Evolutionary conservation across 2,797 vertebrate species (phyloP).

Genomic region (Moxostoma hubbsi): DNA sequence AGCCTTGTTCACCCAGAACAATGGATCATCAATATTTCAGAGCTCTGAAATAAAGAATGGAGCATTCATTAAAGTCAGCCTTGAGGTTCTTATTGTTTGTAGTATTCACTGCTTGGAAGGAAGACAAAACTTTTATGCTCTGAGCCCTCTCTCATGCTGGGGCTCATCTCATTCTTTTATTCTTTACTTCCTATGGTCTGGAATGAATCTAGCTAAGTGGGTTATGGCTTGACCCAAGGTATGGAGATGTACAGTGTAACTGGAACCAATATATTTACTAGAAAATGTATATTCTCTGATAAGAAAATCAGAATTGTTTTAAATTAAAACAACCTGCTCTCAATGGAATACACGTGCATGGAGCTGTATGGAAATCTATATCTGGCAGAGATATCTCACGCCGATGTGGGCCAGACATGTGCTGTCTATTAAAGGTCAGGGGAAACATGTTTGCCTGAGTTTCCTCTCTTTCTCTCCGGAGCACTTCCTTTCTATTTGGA

Average conservation of each 20-base stretch:
- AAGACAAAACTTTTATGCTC: conserved; percentile 30
- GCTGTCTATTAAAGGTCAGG: conserved; percentile 48
- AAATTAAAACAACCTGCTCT: conserved; percentile 14
- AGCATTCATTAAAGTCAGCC: conserved; percentile 45
- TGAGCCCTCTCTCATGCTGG: conserved; percentile 14
- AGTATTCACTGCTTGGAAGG: conserved; percentile 35
- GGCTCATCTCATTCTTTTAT: conserved; percentile 19
- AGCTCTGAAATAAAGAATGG: conserved; percentile 49
- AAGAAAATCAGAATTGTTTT: neutral
- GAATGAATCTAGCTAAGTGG: neutral
- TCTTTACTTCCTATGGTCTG: conserved; percentile 23
- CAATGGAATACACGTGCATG: conserved; percentile 7
- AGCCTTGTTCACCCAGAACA: conserved; percentile 45
- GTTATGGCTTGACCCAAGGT: neutral
- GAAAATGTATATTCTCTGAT: conserved; percentile 4
- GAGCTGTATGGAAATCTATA: conserved; percentile 5
- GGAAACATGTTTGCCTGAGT: conserved; percentile 26
- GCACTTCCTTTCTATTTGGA: conserved; percentile 32
- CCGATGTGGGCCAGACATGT: conserved; percentile 27
- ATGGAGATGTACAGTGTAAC: conserved; percentile 1
- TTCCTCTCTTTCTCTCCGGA: conserved; percentile 26
- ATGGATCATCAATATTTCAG: conserved; percentile 63
- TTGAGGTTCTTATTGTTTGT: conserved; percentile 49
- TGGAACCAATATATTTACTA: conserved; percentile 28
- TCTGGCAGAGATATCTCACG: conserved; percentile 23